These are phyloP conservation scores for Nesogale talazaci DNA, from an alignment of 2,113 vertebrate species.

Conservation along the genomic window DNA sequence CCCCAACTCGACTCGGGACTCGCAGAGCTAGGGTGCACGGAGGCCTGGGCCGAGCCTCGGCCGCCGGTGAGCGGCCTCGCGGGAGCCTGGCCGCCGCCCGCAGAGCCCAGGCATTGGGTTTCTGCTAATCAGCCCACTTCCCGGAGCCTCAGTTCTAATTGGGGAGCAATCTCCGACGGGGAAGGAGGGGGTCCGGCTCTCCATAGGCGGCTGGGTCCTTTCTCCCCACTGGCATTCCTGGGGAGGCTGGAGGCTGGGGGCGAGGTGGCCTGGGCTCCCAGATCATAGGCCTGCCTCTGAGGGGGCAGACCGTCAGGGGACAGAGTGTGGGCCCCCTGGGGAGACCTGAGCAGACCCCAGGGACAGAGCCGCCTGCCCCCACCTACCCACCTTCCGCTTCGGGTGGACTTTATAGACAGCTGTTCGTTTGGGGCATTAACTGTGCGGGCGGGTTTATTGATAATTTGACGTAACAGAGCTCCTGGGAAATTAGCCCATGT, in stretches of 20 bases:
- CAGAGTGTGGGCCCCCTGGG: background rate
- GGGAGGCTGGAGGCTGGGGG: background rate
- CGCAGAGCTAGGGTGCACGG: rapidly evolving
- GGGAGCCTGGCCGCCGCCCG: background rate
- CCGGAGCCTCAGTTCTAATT: background rate
- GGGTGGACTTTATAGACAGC: constrained; percentile 73
- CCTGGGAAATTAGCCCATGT: constrained; percentile 68
- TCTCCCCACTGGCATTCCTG: background rate
- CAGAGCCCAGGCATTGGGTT: background rate
- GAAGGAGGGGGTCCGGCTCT: too few relatives aligned
- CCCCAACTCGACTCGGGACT: background rate
- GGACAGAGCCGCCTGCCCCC: background rate
- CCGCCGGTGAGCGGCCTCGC: background rate
- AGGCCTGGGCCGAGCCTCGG: background rate
- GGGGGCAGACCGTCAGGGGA: too few relatives aligned
- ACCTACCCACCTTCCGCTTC: constrained; percentile 25
- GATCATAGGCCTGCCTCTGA: too few relatives aligned
- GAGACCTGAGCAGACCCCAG: background rate
- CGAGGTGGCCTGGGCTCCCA: background rate
- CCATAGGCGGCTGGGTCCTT: background rate
- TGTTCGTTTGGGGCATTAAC: constrained; percentile 71
- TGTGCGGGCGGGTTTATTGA: constrained; percentile 71
- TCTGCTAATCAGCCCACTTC: constrained; percentile 51
- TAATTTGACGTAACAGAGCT: constrained; percentile 80
- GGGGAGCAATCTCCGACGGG: background rate